Percentiles rank a stretch among this genome's conserved stretches.
Evolutionary conservation across 2,888 invertebrate species (phyloP).

Genomic region (Dyspetes luteomarginatus): DNA sequence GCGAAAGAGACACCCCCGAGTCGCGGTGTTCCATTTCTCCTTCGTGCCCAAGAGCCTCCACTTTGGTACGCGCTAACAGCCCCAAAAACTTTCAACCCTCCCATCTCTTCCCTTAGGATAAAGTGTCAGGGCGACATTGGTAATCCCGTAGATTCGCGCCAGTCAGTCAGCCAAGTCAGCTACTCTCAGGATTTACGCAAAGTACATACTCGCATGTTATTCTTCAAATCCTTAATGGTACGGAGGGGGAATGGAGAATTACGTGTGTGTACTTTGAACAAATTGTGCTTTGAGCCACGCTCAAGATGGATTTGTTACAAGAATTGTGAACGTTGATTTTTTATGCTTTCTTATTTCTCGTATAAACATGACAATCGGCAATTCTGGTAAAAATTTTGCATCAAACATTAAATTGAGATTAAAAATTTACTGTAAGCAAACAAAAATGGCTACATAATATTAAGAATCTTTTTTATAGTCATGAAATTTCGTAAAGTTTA

Average conservation of each 20-base stretch:
- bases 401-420: too few species aligned
- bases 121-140: constrained; percentile 26
- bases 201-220: constrained; percentile 35
- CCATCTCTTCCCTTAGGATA: neutral
- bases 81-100: constrained; percentile 8
- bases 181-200: constrained; percentile 25
- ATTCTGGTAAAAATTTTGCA: too few species aligned
- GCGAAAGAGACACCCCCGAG: neutral
- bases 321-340: neutral
- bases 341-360: neutral
- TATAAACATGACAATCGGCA: neutral
- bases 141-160: constrained; percentile 33
- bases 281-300: constrained; percentile 10
- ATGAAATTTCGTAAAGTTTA: too few species aligned
- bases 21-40: constrained; percentile 7
- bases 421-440: too few species aligned
- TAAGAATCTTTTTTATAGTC: too few species aligned
- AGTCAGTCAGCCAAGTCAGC: constrained; percentile 15
- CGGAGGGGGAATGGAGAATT: neutral
- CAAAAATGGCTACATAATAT: too few species aligned
- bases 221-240: constrained; percentile 12
- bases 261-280: neutral
- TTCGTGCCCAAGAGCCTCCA: neutral
- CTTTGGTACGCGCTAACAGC: neutral
- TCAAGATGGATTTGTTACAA: neutral